Evolutionary conservation across 2,888 invertebrate species (phyloP).

Genomic region (Zonitis immaculata): DNA sequence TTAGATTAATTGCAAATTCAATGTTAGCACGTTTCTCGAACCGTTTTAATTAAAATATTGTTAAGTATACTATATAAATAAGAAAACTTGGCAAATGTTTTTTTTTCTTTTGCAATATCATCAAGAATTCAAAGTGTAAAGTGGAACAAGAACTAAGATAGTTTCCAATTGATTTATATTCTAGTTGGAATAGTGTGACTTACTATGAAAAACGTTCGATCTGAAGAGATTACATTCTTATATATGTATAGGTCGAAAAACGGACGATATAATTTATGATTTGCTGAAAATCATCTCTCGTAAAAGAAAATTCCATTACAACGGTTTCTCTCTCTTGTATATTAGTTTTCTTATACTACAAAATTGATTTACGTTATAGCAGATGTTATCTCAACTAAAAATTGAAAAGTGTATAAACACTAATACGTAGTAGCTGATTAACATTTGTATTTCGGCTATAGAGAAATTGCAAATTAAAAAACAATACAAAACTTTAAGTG

Average conservation of each 20-base stretch:
- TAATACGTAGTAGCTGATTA: background rate
- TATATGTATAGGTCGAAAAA: background rate
- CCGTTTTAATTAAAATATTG: constrained; percentile 42
- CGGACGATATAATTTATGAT: constrained; percentile 22
- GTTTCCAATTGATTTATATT: background rate
- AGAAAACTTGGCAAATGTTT: too few species aligned
- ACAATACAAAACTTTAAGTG: constrained; percentile 21
- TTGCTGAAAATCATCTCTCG: constrained; percentile 19
- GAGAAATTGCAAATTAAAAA: background rate
- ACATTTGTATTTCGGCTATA: background rate
- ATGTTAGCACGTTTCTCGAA: constrained; percentile 30
- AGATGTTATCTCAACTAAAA: constrained; percentile 16
- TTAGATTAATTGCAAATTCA: constrained; percentile 14
- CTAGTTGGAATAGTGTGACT: background rate
- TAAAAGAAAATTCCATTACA: constrained; percentile 27
- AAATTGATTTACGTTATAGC: constrained; percentile 27
- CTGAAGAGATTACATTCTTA: background rate
- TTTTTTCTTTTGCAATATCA: too few species aligned
- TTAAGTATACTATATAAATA: too few species aligned
- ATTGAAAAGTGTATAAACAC: constrained; percentile 15
- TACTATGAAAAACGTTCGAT: background rate
- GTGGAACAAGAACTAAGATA: background rate
- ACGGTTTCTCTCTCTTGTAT: constrained; percentile 25
- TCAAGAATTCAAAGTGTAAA: too few species aligned
- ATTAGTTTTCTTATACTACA: constrained; percentile 23